Percentiles rank a stretch among this genome's conserved stretches.
These are phyloP conservation scores for Liparis tanakae DNA, from an alignment of 2,797 vertebrate genomes.

Conservation along the genomic window DNA sequence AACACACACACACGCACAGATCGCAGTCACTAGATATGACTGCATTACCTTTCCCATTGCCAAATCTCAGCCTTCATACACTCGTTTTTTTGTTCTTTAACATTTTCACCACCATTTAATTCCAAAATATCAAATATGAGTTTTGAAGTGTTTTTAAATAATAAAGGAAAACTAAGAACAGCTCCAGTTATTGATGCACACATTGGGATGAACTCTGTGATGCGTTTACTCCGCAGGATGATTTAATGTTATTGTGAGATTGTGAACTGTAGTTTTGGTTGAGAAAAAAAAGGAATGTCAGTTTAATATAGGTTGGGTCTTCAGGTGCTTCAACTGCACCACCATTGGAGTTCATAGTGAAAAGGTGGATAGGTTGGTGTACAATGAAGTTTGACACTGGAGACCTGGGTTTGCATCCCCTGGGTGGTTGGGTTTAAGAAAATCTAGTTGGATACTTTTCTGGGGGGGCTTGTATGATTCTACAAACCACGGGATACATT, in stretches of 20 bases:
- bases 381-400: neutral
- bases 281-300: neutral
- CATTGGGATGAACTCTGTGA: neutral
- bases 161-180: neutral
- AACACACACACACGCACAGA: slow-evolving; percentile 14
- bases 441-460: no score
- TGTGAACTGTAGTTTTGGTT: neutral
- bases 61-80: slow-evolving; percentile 53
- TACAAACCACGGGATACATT: no score
- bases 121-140: slow-evolving; percentile 22
- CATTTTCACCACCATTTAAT: slow-evolving; percentile 21
- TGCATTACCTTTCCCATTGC: slow-evolving; percentile 76
- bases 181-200: neutral
- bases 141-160: neutral
- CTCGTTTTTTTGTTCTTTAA: slow-evolving; percentile 48
- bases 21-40: slow-evolving; percentile 38
- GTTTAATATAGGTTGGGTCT: neutral
- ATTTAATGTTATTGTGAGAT: neutral
- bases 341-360: neutral
- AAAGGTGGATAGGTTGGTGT: neutral
- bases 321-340: neutral
- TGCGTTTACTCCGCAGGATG: neutral
- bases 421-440: no score
- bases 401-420: no score
- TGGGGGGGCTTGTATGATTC: no score